Percentiles rank a stretch among this genome's conserved stretches.
Evolutionary conservation across 2,888 invertebrate species (phyloP).

Genomic region (Chromoteleia sp.): DNA sequence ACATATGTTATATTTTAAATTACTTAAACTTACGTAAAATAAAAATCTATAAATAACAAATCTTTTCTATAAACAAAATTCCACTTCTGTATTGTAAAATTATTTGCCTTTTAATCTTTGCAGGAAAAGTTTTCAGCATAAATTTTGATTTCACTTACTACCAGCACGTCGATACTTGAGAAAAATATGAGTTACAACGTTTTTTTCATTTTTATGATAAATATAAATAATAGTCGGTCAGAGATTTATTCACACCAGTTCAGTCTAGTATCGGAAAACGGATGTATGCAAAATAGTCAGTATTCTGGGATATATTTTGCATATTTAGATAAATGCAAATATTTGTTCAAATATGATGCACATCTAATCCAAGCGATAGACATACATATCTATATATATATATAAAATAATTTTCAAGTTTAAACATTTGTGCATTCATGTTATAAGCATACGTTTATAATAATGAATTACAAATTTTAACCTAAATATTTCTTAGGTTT

Average conservation of each 20-base stretch:
- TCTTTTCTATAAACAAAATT: neutral
- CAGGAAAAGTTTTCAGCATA: neutral
- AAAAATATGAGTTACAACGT: neutral
- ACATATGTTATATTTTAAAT: too few species aligned
- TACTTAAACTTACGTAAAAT: too few species aligned
- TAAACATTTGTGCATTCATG: neutral
- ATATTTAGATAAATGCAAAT: constrained; percentile 29
- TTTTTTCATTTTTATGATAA: constrained; percentile 21
- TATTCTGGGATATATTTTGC: constrained; percentile 18
- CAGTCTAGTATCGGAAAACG: constrained; percentile 30
- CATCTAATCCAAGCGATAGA: neutral
- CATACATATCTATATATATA: neutral
- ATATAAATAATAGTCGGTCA: constrained; percentile 37
- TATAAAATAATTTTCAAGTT: constrained; percentile 1
- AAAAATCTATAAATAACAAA: too few species aligned
- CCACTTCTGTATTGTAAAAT: neutral
- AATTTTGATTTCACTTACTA: neutral
- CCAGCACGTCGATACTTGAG: neutral
- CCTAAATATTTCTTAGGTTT: too few species aligned
- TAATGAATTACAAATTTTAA: too few species aligned
- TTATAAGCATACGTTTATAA: too few species aligned
- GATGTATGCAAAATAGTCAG: constrained; percentile 28
- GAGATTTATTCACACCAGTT: constrained; percentile 28
- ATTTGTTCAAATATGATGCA: constrained; percentile 14
- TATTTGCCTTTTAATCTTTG: neutral